Conservation (phyloP, 2,113 vertebrate genomes). For the Anguilla japonica region DNA sequence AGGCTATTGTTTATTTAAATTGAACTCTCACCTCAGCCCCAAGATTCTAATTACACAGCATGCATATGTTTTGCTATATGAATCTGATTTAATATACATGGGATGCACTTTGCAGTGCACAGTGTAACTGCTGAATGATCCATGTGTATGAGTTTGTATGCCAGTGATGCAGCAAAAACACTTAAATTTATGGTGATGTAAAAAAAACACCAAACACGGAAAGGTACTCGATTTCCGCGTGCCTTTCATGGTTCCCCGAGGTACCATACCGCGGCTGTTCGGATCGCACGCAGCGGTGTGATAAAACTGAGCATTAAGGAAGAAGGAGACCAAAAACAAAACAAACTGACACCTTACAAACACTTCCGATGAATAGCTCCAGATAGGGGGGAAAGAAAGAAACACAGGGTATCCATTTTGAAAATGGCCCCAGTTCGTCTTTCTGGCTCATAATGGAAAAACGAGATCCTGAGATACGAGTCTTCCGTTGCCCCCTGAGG, state of each 20-base stretch:
- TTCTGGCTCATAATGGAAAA: neutral
- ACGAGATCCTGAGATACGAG: neutral
- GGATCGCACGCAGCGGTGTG: neutral
- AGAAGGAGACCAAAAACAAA: neutral
- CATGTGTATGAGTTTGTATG: neutral
- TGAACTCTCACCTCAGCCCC: neutral
- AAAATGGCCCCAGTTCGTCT: neutral
- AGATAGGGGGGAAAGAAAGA: neutral
- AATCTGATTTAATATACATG: neutral
- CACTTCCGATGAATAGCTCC: slow-evolving; percentile 7
- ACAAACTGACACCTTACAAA: slow-evolving; percentile 4
- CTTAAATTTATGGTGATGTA: slow-evolving; percentile 14
- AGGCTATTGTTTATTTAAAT: neutral
- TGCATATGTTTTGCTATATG: neutral
- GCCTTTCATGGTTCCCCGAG: slow-evolving; percentile 11
- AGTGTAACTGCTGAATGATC: neutral
- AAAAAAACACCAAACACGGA: slow-evolving; percentile 19
- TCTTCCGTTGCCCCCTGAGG: slow-evolving; percentile 7
- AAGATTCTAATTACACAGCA: neutral
- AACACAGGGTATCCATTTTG: neutral
- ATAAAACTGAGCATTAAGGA: slow-evolving; percentile 17
- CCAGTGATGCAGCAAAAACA: neutral
- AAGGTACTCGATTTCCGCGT: slow-evolving; percentile 19
- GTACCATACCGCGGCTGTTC: neutral
- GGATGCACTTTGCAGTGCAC: neutral